These are phyloP conservation scores for Drosophila miranda DNA, from an alignment of 1,140 invertebrate genomes.

Conservation along the genomic window DNA sequence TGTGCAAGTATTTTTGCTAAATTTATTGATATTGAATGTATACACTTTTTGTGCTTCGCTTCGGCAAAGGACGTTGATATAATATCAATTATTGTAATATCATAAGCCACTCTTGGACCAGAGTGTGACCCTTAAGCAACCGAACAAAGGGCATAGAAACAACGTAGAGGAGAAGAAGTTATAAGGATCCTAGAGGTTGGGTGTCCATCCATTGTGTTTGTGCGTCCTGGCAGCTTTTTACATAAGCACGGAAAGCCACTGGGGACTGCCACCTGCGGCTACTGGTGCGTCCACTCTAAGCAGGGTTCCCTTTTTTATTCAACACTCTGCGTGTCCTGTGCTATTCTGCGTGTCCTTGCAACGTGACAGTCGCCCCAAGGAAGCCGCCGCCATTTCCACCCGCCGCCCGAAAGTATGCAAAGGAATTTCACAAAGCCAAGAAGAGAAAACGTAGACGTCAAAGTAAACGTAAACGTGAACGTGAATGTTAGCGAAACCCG, in stretches of 20 bases:
- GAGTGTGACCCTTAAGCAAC: too few species aligned
- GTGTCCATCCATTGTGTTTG: background rate
- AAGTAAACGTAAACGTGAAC: too few species aligned
- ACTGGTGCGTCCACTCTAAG: slow-evolving; percentile 48
- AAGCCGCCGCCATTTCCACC: too few species aligned
- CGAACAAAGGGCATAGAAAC: slow-evolving; percentile 10
- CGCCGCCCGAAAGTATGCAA: slow-evolving; percentile 42
- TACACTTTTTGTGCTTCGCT: slow-evolving; percentile 21
- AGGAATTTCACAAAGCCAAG: slow-evolving; percentile 25
- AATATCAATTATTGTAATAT: slow-evolving; percentile 32
- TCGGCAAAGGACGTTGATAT: background rate
- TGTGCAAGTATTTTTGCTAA: slow-evolving; percentile 59
- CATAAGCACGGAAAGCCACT: slow-evolving; percentile 57
- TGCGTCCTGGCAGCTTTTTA: slow-evolving; percentile 44
- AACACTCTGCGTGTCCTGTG: slow-evolving; percentile 7
- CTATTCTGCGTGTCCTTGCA: slow-evolving; percentile 38
- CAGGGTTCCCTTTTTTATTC: slow-evolving; percentile 22
- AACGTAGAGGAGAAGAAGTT: too few species aligned
- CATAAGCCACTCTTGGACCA: slow-evolving; percentile 10
- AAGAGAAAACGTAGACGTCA: too few species aligned
- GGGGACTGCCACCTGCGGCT: slow-evolving; percentile 65
- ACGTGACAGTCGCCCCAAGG: slow-evolving; percentile 28
- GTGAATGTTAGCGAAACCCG: slow-evolving; percentile 7
- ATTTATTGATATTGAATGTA: slow-evolving; percentile 39
- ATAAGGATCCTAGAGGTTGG: too few species aligned